These are phyloP conservation scores for Apamea sordens DNA, from an alignment of 2,888 invertebrate genomes.

Conservation along the genomic window DNA sequence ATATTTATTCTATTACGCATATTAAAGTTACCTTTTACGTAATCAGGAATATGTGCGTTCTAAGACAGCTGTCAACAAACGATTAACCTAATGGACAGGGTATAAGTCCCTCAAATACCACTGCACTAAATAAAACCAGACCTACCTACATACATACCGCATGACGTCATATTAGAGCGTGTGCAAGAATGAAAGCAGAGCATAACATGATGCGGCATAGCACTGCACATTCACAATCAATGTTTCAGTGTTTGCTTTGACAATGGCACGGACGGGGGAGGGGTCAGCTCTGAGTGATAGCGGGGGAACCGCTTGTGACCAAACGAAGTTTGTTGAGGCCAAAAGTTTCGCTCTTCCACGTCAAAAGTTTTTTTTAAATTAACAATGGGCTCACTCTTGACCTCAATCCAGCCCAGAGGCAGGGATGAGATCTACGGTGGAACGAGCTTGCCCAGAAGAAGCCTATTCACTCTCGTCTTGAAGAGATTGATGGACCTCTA, in stretches of 20 bases:
- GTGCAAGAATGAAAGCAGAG: slow-evolving; percentile 11
- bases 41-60: too few species aligned
- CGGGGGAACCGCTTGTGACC: not conserved
- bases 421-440: too few species aligned
- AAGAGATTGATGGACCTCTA: not conserved
- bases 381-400: too few species aligned
- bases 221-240: slow-evolving; percentile 54
- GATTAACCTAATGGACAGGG: too few species aligned
- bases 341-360: not conserved
- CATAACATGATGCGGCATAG: slow-evolving; percentile 25
- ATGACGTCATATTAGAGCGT: not conserved
- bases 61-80: too few species aligned
- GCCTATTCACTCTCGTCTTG: too few species aligned
- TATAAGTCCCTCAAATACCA: not conserved
- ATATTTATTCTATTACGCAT: too few species aligned
- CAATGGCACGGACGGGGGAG: slow-evolving; percentile 30
- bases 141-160: not conserved
- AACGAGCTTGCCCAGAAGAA: too few species aligned
- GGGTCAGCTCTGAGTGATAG: slow-evolving; percentile 6
- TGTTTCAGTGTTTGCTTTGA: slow-evolving; percentile 56
- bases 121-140: slow-evolving; percentile 5
- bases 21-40: too few species aligned
- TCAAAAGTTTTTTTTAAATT: too few species aligned
- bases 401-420: too few species aligned
- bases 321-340: not conserved